Base-by-base conservation (phyloP, 2,113 vertebrate species). In the Sisor rabdophorus region DNA sequence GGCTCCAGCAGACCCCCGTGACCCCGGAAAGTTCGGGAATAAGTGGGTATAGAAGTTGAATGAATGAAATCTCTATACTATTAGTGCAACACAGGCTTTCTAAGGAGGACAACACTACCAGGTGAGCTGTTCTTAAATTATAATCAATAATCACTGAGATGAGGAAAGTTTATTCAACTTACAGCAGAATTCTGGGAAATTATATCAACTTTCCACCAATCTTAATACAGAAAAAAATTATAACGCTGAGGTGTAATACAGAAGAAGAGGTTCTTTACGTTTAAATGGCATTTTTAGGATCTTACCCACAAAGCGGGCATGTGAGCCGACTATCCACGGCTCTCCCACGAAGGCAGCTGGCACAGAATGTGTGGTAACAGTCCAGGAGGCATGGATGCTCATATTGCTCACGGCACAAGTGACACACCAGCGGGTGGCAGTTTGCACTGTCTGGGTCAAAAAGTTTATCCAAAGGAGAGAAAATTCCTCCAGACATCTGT, bases 311-410 rank as follows among this genome's bases (percentile, higher is more conserved):
- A 24, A 94, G 91, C 0, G 93, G 93, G 77, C 93, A 94, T 3
- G 78, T 59, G 61, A 94, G 89, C 71, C 89, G 89, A 53, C 93
- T 87, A 0, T 93, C 92, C 0, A 84, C 40, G 11, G 92, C 87
- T 0, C 92, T 87, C 67, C 94, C 93, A 0, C 93, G 89, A 79
- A 94, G 87, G 83, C 94, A 95, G 88, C 87, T 91, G 75, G 94
- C 89, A 0, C 94, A 95, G 87, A 93, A 92, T 64, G 91, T 88
- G 82, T 95, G 94, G 84, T 94, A 95, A 76, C 94, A 95, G 77
- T 95, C 93, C 30, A 95, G 89, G 76, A 95, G 91, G 80, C 94
- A 94, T 1, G 93, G 93, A 55, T 91, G 89, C 79, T 94, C 90
- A 61, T 92, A 94, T 70, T 92, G 93, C 52, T 89, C 86, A 0